A percentile compares a stretch with the other conserved stretches of the same genome.
Conservation (phyloP, 2,888 invertebrate species). For the Napeogenes inachia region DNA sequence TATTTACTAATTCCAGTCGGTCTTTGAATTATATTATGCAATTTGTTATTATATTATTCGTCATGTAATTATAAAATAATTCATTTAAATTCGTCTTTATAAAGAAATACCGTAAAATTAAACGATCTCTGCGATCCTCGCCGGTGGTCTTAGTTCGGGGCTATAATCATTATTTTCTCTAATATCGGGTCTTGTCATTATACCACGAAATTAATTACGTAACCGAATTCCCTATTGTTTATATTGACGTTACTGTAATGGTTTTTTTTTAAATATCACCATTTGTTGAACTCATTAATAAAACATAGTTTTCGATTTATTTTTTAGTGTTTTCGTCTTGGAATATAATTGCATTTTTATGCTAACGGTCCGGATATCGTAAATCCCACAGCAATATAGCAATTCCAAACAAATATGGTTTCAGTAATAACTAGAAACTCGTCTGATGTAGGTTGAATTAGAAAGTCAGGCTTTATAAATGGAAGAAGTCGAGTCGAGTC, state of each 20-base stretch:
- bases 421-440: conserved; percentile 10
- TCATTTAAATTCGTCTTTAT: too few species aligned
- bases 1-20: too few species aligned
- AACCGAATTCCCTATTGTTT: conserved; percentile 26
- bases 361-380: too few species aligned
- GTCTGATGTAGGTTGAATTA: conserved; percentile 8
- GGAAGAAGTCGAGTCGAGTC: not conserved
- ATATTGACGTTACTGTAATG: conserved; percentile 13
- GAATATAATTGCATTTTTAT: too few species aligned
- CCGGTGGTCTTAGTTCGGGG: conserved; percentile 31
- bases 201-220: conserved; percentile 26
- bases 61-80: too few species aligned
- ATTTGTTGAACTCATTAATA: not conserved
- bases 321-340: too few species aligned
- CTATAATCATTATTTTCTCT: conserved; percentile 40
- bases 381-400: conserved; percentile 5
- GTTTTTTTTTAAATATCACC: too few species aligned
- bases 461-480: conserved; percentile 6
- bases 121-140: conserved; percentile 31
- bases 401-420: conserved; percentile 8
- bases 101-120: too few species aligned
- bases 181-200: conserved; percentile 35
- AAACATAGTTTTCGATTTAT: not conserved
- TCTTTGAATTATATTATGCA: conserved; percentile 29
- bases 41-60: too few species aligned